Evolutionary conservation across 2,113 vertebrate genomes (phyloP).

Genomic region (Nansenia antarctica): DNA sequence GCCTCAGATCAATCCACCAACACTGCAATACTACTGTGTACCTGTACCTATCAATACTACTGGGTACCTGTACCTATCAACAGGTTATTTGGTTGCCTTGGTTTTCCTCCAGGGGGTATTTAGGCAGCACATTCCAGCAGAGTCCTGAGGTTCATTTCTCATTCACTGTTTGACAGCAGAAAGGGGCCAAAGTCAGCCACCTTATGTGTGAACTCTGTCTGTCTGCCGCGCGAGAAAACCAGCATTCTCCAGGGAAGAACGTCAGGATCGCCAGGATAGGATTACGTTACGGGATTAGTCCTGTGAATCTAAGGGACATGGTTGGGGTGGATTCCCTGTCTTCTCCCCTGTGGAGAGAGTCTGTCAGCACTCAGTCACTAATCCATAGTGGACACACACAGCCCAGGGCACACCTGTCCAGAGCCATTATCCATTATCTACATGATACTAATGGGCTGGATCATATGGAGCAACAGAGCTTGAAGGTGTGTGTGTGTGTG

Average conservation of each 20-base stretch:
- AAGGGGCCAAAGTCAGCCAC: slow-evolving; percentile 63
- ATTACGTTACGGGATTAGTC: slow-evolving; percentile 67
- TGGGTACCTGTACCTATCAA: slow-evolving; percentile 10
- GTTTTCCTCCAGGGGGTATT: slow-evolving; percentile 31
- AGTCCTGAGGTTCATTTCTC: slow-evolving; percentile 52
- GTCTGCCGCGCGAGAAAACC: slow-evolving; percentile 15
- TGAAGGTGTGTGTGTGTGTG: not conserved
- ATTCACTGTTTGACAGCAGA: slow-evolving; percentile 57
- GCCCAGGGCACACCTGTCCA: slow-evolving; percentile 46
- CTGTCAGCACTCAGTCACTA: slow-evolving; percentile 48
- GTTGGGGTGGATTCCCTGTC: slow-evolving; percentile 40
- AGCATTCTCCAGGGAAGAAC: slow-evolving; percentile 38
- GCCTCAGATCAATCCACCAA: slow-evolving; percentile 22
- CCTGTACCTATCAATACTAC: slow-evolving; percentile 1
- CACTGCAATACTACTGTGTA: not conserved
- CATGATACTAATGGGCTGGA: slow-evolving; percentile 40
- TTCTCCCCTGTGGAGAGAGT: slow-evolving; percentile 43
- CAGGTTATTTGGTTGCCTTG: not conserved
- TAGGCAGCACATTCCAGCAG: slow-evolving; percentile 52
- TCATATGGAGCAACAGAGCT: slow-evolving; percentile 18
- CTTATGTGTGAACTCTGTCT: slow-evolving; percentile 60
- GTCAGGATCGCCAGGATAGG: slow-evolving; percentile 39
- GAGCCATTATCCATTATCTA: slow-evolving; percentile 21
- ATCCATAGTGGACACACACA: slow-evolving; percentile 50
- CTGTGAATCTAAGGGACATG: not conserved